Conservation (phyloP, 2,888 invertebrate species). For the Clunio marinus region DNA sequence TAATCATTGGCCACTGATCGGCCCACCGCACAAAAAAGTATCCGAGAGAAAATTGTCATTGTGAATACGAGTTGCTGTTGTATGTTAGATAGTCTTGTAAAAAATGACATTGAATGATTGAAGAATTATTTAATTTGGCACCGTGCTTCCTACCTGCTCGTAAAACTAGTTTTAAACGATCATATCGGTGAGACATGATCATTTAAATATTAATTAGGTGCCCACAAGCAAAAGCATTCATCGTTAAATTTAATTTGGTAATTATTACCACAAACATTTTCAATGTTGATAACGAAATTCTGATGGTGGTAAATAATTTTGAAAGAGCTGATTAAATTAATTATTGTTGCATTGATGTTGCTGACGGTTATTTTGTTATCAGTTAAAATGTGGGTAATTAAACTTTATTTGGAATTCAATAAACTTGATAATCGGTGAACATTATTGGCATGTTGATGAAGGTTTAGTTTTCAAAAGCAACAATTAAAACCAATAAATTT, state of each 20-base stretch:
- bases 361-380: neutral
- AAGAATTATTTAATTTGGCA: slow-evolving; percentile 7
- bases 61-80: neutral
- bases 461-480: no score
- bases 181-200: neutral
- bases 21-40: no score
- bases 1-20: no score
- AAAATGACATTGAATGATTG: neutral
- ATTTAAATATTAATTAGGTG: neutral
- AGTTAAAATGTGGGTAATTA: neutral
- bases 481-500: no score
- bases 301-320: neutral
- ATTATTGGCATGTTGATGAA: neutral
- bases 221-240: neutral
- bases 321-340: neutral
- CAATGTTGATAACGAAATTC: neutral
- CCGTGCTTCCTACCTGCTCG: neutral
- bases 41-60: no score
- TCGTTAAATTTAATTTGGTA: slow-evolving; percentile 1
- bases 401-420: neutral
- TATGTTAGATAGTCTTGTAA: neutral
- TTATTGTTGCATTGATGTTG: slow-evolving; percentile 1
- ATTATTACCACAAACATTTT: neutral
- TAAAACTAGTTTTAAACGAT: neutral
- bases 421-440: neutral